phyloP scores from a whole-genome alignment of 2,113 vertebrate genomes.

The Dasyprocta punctata region DNA sequence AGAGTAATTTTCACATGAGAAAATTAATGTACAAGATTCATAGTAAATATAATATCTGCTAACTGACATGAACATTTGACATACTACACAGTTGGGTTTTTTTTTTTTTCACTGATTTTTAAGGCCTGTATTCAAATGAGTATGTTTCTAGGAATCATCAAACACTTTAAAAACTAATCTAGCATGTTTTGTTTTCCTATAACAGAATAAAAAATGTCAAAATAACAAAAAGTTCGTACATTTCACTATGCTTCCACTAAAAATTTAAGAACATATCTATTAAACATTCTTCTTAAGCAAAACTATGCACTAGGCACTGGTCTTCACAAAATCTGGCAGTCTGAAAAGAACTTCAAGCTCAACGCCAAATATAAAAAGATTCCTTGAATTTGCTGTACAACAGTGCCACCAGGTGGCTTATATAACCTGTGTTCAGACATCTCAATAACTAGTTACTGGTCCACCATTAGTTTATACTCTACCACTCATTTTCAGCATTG shows the following conservation, averaged over 20 bases:
- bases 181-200: constrained; percentile 11
- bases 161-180: constrained; percentile 11
- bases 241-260: constrained; percentile 16
- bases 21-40: neutral
- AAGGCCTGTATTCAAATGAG: constrained; percentile 25
- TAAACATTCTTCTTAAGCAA: constrained; percentile 26
- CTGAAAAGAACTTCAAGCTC: constrained; percentile 34
- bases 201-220: constrained; percentile 23
- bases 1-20: constrained; percentile 15
- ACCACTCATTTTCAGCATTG: neutral
- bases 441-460: neutral
- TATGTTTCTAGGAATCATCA: constrained; percentile 33
- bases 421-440: neutral
- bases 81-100: neutral
- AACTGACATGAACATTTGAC: constrained; percentile 9
- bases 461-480: neutral
- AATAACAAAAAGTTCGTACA: neutral
- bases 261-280: constrained; percentile 37
- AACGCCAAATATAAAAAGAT: neutral
- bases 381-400: constrained; percentile 51
- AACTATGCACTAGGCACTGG: neutral
- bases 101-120: neutral
- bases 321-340: constrained; percentile 36
- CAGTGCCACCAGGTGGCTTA: constrained; percentile 59
- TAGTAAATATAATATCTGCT: neutral